Percentiles rank a stretch among this genome's conserved stretches.
Conservation (phyloP, 1,140 invertebrate genomes). For the Nebria ingens region DNA sequence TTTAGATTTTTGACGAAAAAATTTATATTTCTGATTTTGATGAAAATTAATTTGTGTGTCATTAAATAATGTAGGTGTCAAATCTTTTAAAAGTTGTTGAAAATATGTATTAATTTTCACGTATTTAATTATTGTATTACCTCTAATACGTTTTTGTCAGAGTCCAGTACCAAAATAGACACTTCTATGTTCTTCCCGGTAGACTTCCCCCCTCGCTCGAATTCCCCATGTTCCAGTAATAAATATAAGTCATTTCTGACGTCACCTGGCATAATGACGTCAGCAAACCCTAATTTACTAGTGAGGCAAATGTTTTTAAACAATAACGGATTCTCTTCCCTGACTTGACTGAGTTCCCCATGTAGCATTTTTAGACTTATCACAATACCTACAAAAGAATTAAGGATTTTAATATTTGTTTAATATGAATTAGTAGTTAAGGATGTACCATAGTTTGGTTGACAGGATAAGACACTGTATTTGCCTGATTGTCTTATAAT, state of each 20-base stretch:
- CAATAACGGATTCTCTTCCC: constrained; percentile 63
- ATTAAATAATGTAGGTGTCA: no score
- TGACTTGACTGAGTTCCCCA: constrained; percentile 60
- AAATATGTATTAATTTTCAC: neutral
- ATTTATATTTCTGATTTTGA: no score
- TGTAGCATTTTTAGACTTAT: constrained; percentile 63
- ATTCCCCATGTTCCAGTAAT: constrained; percentile 76
- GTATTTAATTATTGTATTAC: no score
- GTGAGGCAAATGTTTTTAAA: constrained; percentile 78
- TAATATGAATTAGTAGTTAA: no score
- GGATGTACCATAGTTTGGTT: constrained; percentile 53
- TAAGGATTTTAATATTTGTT: constrained; percentile 33
- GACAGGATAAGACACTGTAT: constrained; percentile 65
- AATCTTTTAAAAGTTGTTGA: neutral
- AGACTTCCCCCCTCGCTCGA: constrained; percentile 89
- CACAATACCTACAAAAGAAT: constrained; percentile 46
- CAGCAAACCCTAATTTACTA: constrained; percentile 83
- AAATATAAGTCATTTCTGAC: constrained; percentile 93
- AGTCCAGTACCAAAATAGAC: constrained; percentile 68
- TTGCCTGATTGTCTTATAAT: constrained; percentile 76
- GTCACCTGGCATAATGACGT: constrained; percentile 92
- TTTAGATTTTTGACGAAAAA: no score
- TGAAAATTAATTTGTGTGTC: no score
- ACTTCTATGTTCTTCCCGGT: constrained; percentile 91
- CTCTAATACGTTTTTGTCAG: constrained; percentile 60